Percentiles rank a stretch among this genome's conserved stretches.
Evolutionary conservation across 1,140 invertebrate species (phyloP).

Genomic region (Hyles vespertilio): DNA sequence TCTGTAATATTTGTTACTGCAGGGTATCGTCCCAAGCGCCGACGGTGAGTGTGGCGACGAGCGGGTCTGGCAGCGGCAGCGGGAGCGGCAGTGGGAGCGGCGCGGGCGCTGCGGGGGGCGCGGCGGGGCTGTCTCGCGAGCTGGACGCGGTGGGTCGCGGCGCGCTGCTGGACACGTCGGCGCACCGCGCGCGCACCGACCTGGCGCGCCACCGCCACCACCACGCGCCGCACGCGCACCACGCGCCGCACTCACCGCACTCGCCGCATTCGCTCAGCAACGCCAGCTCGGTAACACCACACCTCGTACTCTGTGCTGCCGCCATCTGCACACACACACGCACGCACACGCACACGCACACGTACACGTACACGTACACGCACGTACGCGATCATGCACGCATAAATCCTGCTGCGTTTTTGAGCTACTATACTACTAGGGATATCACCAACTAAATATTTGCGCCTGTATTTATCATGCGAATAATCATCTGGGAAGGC

Average conservation of each 20-base stretch:
- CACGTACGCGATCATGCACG: too few relatives aligned
- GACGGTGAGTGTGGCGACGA: conserved; percentile 3
- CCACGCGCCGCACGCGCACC: conserved; percentile 34
- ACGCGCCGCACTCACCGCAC: conserved; percentile 50
- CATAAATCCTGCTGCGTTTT: too few relatives aligned
- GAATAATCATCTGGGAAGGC: too few relatives aligned
- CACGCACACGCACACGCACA: too few relatives aligned
- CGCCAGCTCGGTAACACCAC: conserved; percentile 79
- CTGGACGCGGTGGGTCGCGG: conserved; percentile 88
- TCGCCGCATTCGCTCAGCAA: conserved; percentile 77
- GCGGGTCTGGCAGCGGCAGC: conserved; percentile 4
- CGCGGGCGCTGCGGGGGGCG: conserved; percentile 8
- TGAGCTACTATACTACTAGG: too few relatives aligned
- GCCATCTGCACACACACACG: too few relatives aligned
- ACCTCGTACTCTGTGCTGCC: not conserved
- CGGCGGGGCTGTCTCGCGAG: conserved; percentile 75
- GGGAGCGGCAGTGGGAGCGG: conserved; percentile 9
- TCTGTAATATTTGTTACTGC: too few relatives aligned
- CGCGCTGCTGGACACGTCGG: conserved; percentile 90
- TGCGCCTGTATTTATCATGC: too few relatives aligned
- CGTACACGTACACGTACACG: too few relatives aligned
- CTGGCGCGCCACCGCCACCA: conserved; percentile 79
- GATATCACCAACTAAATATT: too few relatives aligned
- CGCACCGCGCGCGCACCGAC: conserved; percentile 91
- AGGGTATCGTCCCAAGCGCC: too few relatives aligned